A percentile compares a stretch with the other conserved stretches of the same genome.
phyloP scores from a whole-genome alignment of 2,113 vertebrate genomes.

The Hippocampus guttulatus region DNA sequence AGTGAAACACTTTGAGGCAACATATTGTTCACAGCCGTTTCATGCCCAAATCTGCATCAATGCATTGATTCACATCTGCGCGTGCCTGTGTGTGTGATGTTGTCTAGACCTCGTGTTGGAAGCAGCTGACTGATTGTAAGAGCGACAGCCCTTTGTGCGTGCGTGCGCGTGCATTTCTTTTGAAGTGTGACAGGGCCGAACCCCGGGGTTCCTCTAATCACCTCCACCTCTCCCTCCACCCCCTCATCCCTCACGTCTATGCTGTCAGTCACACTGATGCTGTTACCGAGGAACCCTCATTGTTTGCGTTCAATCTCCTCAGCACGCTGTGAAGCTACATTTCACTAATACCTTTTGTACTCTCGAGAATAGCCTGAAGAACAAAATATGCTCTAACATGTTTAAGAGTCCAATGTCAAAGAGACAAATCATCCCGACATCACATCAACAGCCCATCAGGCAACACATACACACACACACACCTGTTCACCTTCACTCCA shows the following conservation, averaged over 20 bases:
- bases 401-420: not conserved
- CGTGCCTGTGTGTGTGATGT: not conserved
- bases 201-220: constrained; percentile 35
- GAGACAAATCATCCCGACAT: constrained; percentile 10
- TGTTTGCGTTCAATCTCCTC: constrained; percentile 8
- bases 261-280: constrained; percentile 33
- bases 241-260: constrained; percentile 17
- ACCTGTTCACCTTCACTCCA: constrained; percentile 1
- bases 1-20: not conserved
- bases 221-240: constrained; percentile 14
- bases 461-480: constrained; percentile 13
- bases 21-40: not conserved
- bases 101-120: constrained; percentile 33
- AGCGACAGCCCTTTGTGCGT: constrained; percentile 8
- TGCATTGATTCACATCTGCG: not conserved
- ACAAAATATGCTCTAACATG: not conserved
- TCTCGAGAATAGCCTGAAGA: not conserved
- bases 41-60: not conserved
- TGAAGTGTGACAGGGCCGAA: constrained; percentile 29
- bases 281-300: constrained; percentile 17
- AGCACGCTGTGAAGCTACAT: constrained; percentile 14
- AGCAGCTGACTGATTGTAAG: constrained; percentile 39
- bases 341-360: constrained; percentile 5
- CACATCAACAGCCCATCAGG: constrained; percentile 39
- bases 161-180: constrained; percentile 7